phyloP scores from a whole-genome alignment of 2,797 vertebrate genomes.

The Gouania willdenowi region DNA sequence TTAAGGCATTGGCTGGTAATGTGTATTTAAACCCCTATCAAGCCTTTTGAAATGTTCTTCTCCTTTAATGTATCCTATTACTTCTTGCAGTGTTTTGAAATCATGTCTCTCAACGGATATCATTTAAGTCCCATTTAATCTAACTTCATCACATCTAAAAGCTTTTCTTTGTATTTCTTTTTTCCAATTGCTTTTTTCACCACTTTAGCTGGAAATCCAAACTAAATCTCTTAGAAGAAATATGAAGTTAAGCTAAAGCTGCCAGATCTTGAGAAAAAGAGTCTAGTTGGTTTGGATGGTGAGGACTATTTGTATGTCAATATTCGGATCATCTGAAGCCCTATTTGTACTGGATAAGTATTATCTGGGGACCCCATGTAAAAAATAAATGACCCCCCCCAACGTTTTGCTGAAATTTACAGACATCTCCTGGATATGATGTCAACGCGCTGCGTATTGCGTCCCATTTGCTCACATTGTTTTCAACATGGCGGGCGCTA shows the following conservation, averaged over 20 bases:
- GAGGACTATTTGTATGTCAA: too few relatives aligned
- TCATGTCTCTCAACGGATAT: slow-evolving; percentile 35
- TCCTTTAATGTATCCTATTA: slow-evolving; percentile 40
- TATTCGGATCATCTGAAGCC: too few relatives aligned
- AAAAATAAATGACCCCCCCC: too few relatives aligned
- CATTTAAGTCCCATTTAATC: slow-evolving; percentile 45
- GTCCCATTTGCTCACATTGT: too few relatives aligned
- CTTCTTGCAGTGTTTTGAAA: slow-evolving; percentile 16
- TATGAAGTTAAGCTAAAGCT: slow-evolving; percentile 2
- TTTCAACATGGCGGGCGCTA: too few relatives aligned
- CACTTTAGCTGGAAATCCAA: slow-evolving; percentile 23
- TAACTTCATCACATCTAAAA: slow-evolving; percentile 43
- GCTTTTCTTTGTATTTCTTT: background rate
- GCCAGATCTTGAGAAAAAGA: slow-evolving; percentile 23
- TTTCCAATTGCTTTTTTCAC: slow-evolving; percentile 8
- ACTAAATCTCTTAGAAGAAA: slow-evolving; percentile 21
- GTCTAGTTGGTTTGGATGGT: slow-evolving; percentile 19
- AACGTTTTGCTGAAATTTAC: too few relatives aligned
- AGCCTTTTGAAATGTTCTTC: slow-evolving; percentile 29
- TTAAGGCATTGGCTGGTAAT: too few relatives aligned
- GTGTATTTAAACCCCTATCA: slow-evolving; percentile 39
- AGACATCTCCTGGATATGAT: too few relatives aligned
- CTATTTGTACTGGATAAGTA: too few relatives aligned
- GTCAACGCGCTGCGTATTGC: too few relatives aligned
- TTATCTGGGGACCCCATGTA: too few relatives aligned